Percentiles rank a stretch among this genome's conserved stretches.
Evolutionary conservation across 2,113 vertebrate genomes (phyloP).

Genomic region (Protomyctophum bolini): DNA sequence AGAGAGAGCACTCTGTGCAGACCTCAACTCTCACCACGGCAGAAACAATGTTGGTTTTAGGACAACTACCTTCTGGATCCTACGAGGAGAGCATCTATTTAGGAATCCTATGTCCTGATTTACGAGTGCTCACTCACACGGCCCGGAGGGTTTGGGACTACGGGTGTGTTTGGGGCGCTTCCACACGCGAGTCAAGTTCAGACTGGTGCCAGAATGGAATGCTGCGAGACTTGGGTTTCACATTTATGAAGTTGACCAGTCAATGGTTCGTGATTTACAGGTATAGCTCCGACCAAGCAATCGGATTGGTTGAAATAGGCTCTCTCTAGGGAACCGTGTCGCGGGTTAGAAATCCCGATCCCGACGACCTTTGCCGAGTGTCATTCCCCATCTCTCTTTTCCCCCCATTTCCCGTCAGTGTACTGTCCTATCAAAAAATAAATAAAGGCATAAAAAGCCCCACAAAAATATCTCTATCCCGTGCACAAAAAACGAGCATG

Average conservation of each 20-base stretch:
- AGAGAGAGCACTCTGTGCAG: background rate
- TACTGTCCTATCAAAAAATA: too few species aligned
- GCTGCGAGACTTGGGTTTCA: background rate
- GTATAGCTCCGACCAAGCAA: too few species aligned
- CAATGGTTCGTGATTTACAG: too few species aligned
- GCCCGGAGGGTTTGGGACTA: constrained; percentile 7
- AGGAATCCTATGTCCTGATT: background rate
- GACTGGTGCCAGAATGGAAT: background rate
- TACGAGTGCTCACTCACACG: constrained; percentile 8
- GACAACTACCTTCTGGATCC: background rate
- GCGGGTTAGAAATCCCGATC: too few species aligned
- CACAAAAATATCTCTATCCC: too few species aligned
- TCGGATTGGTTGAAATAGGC: too few species aligned
- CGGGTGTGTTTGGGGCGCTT: background rate
- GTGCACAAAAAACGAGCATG: too few species aligned
- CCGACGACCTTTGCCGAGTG: too few species aligned
- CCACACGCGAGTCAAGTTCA: background rate
- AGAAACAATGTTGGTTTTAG: constrained; percentile 23
- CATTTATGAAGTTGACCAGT: background rate
- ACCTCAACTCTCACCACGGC: constrained; percentile 25
- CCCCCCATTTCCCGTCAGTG: too few species aligned
- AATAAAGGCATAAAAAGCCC: too few species aligned
- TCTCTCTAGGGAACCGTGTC: too few species aligned
- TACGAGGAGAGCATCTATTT: background rate
- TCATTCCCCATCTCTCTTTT: too few species aligned